These are phyloP conservation scores for Ploceus nigricollis DNA, from an alignment of 2,113 vertebrate genomes.

Conservation along the genomic window DNA sequence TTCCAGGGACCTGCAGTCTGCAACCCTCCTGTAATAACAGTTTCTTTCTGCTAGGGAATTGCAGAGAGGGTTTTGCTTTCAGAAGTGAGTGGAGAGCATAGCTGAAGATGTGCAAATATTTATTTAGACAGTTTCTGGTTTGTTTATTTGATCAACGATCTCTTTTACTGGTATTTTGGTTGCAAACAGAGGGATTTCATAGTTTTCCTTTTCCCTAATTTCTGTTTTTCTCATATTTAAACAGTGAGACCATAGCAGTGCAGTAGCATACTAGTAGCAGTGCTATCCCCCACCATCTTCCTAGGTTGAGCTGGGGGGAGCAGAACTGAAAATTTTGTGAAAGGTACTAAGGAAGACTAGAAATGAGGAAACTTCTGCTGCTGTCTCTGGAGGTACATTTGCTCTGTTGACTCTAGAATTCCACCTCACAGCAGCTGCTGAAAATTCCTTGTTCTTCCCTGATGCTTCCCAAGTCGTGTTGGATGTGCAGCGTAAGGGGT, in stretches of 20 bases:
- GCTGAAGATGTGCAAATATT: not conserved
- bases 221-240: not conserved
- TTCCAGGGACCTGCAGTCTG: not conserved
- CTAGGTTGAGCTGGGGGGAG: not conserved
- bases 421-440: not conserved
- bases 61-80: not conserved
- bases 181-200: not conserved
- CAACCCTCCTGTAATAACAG: not conserved
- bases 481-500: not conserved
- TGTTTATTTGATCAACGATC: not conserved
- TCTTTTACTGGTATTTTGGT: not conserved
- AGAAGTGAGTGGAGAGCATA: not conserved
- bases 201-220: not conserved
- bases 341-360: not conserved
- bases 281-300: not conserved
- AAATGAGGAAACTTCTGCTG: not conserved
- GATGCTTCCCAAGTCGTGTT: fast-evolving
- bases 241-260: not conserved
- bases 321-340: not conserved
- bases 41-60: not conserved
- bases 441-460: not conserved
- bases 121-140: not conserved
- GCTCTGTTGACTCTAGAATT: not conserved
- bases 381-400: not conserved
- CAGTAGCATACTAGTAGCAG: not conserved